Base-by-base conservation (phyloP, 2,888 invertebrate species). In the Athetis lepigone region DNA sequence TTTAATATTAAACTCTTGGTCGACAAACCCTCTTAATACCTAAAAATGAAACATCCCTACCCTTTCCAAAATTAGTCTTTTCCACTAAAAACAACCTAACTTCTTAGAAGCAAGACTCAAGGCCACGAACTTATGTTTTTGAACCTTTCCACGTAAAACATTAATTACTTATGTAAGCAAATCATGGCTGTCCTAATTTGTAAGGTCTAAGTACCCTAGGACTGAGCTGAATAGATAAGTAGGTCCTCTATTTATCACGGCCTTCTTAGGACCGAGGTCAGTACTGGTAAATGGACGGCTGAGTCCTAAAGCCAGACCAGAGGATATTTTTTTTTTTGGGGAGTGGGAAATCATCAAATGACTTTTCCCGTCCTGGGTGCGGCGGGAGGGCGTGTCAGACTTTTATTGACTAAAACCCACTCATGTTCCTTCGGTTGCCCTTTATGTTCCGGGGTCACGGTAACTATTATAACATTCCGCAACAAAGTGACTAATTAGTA, bases 151-250 rank as follows among this genome's bases (percentile, higher is more conserved):
- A 65, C 68, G 69, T 47, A 36, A 27, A 65, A 23, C 33, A 68
- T 68, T 68, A 46, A 65, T 65, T 36, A 59, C 33, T 42, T 68
- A 19, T 9, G 46, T 40, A 68, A 68, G 25, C 59, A 68, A 68
- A 65, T 68, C 69, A 68, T 36, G 33, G 46, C 13, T 7, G 19
- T 0, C n/a, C 59, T 46, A 36, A 46, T 65, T 57, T 37, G 36
- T 16, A 8, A 5, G 39, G 23, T 18, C 25, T 68, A 46, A 65
- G 46, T 36, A 63, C 23, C 18, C 46, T 25, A 45, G 9, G 23
- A 29, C 67, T 63, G 68, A 43, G 9, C 27, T 37, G 43, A 37
- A 57, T 23, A 45, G 58, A 67, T 63, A 63, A 63, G 63, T 37
- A 16, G n/a, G 4, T 27, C 19, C 18, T 1, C 67, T 19, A 67